Conservation (phyloP, 2,888 invertebrate species). For the Perithous albicinctus region DNA sequence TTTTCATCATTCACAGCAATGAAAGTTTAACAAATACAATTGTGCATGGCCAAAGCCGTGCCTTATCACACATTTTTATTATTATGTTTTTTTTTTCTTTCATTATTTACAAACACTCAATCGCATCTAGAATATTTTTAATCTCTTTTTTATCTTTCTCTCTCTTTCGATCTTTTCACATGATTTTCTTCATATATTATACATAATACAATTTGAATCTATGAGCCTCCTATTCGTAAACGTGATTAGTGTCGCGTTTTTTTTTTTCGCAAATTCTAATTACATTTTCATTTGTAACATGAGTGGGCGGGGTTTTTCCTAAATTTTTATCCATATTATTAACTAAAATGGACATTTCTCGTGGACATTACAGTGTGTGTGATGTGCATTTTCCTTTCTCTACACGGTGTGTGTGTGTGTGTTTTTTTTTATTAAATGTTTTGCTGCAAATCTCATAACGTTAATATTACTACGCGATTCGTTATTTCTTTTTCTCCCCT, state of each 20-base stretch:
- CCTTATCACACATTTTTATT: constrained; percentile 81
- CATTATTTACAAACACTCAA: constrained; percentile 76
- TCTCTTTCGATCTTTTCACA: constrained; percentile 57
- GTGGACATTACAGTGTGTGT: constrained; percentile 71
- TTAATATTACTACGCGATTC: background rate
- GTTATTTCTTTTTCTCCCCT: constrained; percentile 7
- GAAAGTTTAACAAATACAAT: constrained; percentile 79
- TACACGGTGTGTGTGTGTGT: constrained; percentile 72
- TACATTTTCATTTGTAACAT: constrained; percentile 27
- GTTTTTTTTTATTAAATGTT: background rate
- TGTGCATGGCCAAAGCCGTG: constrained; percentile 83
- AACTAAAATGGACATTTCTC: constrained; percentile 73
- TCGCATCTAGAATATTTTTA: constrained; percentile 69
- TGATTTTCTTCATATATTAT: constrained; percentile 23
- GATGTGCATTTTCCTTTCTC: constrained; percentile 76
- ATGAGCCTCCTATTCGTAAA: constrained; percentile 45
- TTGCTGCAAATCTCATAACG: background rate
- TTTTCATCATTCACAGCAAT: constrained; percentile 72
- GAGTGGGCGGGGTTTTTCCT: constrained; percentile 33
- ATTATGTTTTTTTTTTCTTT: constrained; percentile 62
- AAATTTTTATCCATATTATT: constrained; percentile 45
- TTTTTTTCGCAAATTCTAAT: constrained; percentile 29
- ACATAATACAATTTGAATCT: constrained; percentile 41
- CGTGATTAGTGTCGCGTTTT: constrained; percentile 30
- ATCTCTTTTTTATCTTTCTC: constrained; percentile 48